Percentiles rank a stretch among this genome's conserved stretches.
Evolutionary conservation across 2,797 vertebrate species (phyloP).

Genomic region (Chaenodraco wilsoni): DNA sequence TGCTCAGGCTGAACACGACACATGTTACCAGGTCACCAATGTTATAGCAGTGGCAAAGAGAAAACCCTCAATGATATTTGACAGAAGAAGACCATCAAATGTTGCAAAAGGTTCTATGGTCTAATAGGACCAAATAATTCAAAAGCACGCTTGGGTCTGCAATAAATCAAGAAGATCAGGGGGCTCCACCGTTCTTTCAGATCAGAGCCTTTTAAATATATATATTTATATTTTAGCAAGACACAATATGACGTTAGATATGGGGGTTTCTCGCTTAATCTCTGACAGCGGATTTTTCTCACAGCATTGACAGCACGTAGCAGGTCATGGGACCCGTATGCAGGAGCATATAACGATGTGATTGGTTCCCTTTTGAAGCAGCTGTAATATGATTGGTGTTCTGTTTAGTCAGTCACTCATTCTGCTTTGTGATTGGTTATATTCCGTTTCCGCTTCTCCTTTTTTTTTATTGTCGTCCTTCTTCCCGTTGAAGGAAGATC

Average conservation of each 20-base stretch:
- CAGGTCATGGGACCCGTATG: slow-evolving; percentile 67
- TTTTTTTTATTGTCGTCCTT: slow-evolving; percentile 26
- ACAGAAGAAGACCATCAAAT: not conserved
- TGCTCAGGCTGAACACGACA: not conserved
- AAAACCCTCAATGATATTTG: not conserved
- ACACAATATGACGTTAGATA: not conserved
- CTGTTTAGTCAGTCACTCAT: slow-evolving; percentile 26
- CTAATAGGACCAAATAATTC: not conserved
- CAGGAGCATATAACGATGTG: slow-evolving; percentile 12
- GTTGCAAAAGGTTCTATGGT: not conserved
- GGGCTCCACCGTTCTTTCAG: too few relatives aligned
- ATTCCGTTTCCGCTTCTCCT: slow-evolving; percentile 58
- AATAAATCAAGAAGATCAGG: not conserved
- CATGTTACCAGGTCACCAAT: not conserved
- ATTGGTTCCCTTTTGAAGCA: slow-evolving; percentile 61
- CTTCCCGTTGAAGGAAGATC: slow-evolving; percentile 54
- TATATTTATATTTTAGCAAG: too few relatives aligned
- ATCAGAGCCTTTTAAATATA: not conserved
- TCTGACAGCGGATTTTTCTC: slow-evolving; percentile 45
- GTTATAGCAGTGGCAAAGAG: not conserved
- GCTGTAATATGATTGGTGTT: slow-evolving; percentile 27
- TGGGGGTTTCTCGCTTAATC: not conserved
- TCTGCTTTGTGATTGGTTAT: slow-evolving; percentile 62
- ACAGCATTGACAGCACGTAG: slow-evolving; percentile 33
- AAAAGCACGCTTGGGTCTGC: not conserved